Percentiles rank a stretch among this genome's conserved stretches.
These are phyloP conservation scores for Boulengeromyrus knoepffleri DNA, from an alignment of 2,113 vertebrate species.

Conservation along the genomic window DNA sequence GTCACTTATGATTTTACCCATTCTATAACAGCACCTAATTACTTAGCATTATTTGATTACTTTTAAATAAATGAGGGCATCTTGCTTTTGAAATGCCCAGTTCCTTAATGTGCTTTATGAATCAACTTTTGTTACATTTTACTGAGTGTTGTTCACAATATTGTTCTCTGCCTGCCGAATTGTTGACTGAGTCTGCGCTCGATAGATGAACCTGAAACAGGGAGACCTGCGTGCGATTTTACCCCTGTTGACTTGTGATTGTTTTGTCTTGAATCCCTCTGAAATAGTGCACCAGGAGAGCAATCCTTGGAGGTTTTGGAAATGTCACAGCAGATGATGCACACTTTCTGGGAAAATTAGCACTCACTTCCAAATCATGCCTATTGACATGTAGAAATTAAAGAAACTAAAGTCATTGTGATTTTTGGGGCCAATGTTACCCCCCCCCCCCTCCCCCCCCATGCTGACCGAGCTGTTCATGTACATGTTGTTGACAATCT, in stretches of 20 bases:
- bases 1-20: not conserved
- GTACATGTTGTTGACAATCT: constrained; percentile 50
- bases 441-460: constrained; percentile 15
- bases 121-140: not conserved
- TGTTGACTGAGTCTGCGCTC: not conserved
- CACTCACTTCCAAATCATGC: not conserved
- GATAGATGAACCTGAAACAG: constrained; percentile 18
- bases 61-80: not conserved
- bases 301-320: not conserved
- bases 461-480: constrained; percentile 8
- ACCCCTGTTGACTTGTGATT: not conserved
- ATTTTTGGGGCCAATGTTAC: constrained; percentile 31
- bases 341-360: not conserved
- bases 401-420: constrained; percentile 24
- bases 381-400: not conserved
- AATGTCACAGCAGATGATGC: not conserved
- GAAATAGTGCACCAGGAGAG: not conserved
- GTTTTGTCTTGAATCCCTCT: not conserved
- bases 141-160: constrained; percentile 6
- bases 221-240: constrained; percentile 25
- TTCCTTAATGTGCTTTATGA: not conserved
- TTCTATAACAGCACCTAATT: not conserved
- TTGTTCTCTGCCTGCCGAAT: not conserved
- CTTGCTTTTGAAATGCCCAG: not conserved
- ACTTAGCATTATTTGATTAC: not conserved